Conservation (phyloP, 2,797 vertebrate genomes). For the Urophycis tenuis region DNA sequence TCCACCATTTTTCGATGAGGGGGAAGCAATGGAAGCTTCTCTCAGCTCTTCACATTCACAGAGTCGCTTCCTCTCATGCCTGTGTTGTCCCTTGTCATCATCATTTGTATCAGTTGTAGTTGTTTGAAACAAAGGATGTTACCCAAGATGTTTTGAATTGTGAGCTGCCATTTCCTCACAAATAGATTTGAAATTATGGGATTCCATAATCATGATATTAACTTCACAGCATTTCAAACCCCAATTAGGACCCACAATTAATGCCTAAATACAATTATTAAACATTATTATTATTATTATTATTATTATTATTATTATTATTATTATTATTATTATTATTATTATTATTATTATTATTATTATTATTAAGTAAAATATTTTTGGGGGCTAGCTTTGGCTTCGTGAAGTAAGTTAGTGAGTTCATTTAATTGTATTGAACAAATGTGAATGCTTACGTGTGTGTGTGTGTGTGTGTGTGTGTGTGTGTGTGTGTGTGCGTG, state of each 20-base stretch:
- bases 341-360: too few relatives aligned
- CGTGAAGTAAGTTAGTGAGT: too few relatives aligned
- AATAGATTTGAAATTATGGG: not conserved
- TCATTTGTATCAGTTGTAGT: not conserved
- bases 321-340: too few relatives aligned
- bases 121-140: not conserved
- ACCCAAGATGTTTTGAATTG: not conserved
- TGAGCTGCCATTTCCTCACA: not conserved
- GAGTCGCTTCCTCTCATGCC: too few relatives aligned
- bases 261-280: too few relatives aligned
- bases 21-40: slow-evolving; percentile 24
- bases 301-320: not conserved
- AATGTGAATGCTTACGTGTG: too few relatives aligned
- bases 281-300: not conserved
- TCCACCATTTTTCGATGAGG: slow-evolving; percentile 48
- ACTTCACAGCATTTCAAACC: too few relatives aligned
- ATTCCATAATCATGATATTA: not conserved
- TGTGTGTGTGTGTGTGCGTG: slow-evolving; percentile 24
- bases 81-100: not conserved
- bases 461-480: slow-evolving; percentile 1
- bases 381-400: too few relatives aligned
- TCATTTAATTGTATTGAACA: too few relatives aligned
- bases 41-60: too few relatives aligned
- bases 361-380: too few relatives aligned
- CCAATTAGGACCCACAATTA: too few relatives aligned